phyloP scores from a whole-genome alignment of 2,113 vertebrate species.

The Pelecanoides urinatrix region DNA sequence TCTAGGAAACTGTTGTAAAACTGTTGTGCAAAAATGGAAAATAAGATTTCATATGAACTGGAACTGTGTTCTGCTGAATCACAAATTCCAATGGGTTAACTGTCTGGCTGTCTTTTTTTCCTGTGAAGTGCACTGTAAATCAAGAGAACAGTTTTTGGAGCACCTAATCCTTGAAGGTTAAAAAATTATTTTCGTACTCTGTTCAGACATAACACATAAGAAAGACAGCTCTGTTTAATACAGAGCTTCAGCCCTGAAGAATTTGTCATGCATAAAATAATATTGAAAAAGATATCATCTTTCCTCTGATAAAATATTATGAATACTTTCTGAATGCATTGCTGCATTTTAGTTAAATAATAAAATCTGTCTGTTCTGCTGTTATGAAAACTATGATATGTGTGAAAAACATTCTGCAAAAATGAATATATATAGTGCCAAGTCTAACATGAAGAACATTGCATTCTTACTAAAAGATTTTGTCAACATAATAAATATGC shows the following conservation, averaged over 20 bases:
- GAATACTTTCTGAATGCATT: conserved; percentile 19
- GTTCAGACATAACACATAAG: not conserved
- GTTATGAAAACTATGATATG: not conserved
- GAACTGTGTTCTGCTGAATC: not conserved
- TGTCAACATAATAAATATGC: not conserved
- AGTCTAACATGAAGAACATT: not conserved
- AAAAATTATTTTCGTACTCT: conserved; percentile 7
- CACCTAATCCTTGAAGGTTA: not conserved
- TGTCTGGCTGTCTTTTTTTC: not conserved
- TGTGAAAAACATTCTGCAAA: conserved; percentile 23
- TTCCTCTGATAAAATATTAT: not conserved
- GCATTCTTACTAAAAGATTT: not conserved
- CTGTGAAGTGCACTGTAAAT: not conserved
- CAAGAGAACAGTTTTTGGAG: not conserved
- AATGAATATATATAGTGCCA: not conserved
- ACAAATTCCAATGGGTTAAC: not conserved
- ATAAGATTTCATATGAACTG: not conserved
- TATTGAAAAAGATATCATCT: not conserved
- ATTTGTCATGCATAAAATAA: not conserved
- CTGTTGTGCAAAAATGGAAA: not conserved
- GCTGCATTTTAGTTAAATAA: conserved; percentile 47
- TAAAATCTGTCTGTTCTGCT: conserved; percentile 43
- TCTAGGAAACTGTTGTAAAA: not conserved
- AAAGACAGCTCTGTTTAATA: not conserved
- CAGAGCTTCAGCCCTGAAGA: not conserved